phyloP scores from a whole-genome alignment of 2,888 invertebrate genomes.

The Heliconius erato region DNA sequence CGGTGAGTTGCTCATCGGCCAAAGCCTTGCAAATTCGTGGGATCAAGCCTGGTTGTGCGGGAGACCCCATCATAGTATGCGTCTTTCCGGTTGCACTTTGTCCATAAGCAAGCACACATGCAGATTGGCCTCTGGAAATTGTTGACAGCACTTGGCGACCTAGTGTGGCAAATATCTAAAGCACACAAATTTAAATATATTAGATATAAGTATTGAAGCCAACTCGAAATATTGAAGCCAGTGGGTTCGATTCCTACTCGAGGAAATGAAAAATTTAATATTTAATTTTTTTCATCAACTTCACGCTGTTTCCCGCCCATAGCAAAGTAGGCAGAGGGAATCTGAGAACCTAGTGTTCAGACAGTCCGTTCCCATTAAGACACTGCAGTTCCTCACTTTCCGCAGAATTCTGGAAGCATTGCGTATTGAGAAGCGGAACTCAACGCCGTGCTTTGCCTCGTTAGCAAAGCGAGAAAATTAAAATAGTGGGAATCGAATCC shows the following conservation, averaged over 20 bases:
- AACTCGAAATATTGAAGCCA: no score
- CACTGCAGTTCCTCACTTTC: background rate
- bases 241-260: no score
- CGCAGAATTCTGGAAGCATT: background rate
- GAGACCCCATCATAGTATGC: slow-evolving; percentile 90
- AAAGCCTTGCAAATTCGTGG: slow-evolving; percentile 76
- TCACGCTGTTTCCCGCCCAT: background rate
- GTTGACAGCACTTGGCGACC: slow-evolving; percentile 88
- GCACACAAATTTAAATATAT: background rate
- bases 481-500: no score
- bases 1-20: slow-evolving; percentile 61
- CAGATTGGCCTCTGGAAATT: slow-evolving; percentile 87
- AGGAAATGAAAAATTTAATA: no score
- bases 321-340: background rate
- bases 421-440: background rate
- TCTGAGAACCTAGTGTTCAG: no score
- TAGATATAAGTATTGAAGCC: no score
- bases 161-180: slow-evolving; percentile 88
- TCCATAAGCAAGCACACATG: slow-evolving; percentile 91
- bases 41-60: slow-evolving; percentile 73
- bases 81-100: slow-evolving; percentile 92
- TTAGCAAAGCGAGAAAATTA: background rate
- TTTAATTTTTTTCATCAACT: background rate
- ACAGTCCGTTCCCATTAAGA: no score
- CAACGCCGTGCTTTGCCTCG: background rate